Base-by-base conservation (phyloP, 2,113 vertebrate species). In the Aptenodytes forsteri region DNA sequence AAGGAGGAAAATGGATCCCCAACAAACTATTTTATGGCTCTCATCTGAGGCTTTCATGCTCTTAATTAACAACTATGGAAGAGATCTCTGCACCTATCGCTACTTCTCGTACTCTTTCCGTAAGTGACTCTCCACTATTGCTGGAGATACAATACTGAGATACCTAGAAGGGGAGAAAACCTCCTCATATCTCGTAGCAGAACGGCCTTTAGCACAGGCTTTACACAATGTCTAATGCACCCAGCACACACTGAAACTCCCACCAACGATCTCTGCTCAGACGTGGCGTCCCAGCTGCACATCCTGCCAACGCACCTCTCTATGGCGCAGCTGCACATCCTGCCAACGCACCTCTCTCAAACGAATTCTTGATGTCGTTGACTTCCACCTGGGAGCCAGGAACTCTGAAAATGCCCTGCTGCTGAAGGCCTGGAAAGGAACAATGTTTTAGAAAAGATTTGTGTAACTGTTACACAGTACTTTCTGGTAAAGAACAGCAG, bases 311-410 rank as follows among this genome's bases (percentile, higher is more conserved):
- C 99, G 83, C 82, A 99, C 99, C 99, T 99, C 99, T 99, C 97
- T 99, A n/a, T n/a, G n/a, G n/a, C n/a, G 32, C 0, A 9, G 40
- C 61, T 6, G 36, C 73, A 16, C 54, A 22, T 9, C 26, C 56
- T 8, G 58, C 72, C 36, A 11, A 83, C 99, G 83, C 82, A 99
- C 99, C 99, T 99, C 99, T 99, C 97, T 99, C 99, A 98, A 99
- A 99, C 26, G 99, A 99, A 97, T 99, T 99, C 98, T 99, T 99
- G 98, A 99, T 99, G 97, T 99, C 99, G 9, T 99, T 99, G 95
- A 99, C 99, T 98, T 99, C 99, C 62, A 99, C 99, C 97, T 99
- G 99, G 94, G 99, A 99, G 96, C 99, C 99, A 21, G 99, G 99
- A 95, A 99, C 99, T 95, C 99, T 97, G 98, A 99, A 99, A 97